Base-by-base conservation (phyloP, 2,888 invertebrate genomes). In the Oscheius myriophilus region DNA sequence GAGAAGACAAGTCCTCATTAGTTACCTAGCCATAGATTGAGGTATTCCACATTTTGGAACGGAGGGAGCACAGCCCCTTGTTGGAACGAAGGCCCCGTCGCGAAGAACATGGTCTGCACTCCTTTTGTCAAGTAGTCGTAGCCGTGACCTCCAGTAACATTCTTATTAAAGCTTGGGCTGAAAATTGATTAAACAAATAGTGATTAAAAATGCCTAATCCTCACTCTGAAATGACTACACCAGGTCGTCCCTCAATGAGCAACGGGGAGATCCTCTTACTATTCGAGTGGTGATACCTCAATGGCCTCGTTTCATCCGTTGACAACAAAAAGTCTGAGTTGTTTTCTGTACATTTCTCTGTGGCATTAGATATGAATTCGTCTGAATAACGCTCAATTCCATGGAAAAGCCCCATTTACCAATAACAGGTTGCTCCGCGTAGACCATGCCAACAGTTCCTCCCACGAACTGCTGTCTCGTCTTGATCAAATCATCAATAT, bases 181-280 rank as follows among this genome's bases (percentile, higher is more conserved):
- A n/a, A n/a, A n/a, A n/a, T n/a, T n/a, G n/a, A n/a, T n/a, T n/a
- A n/a, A n/a, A n/a, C n/a, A n/a, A n/a, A n/a, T n/a, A n/a, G n/a
- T n/a, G n/a, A n/a, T n/a, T n/a, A n/a, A n/a, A n/a, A n/a, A n/a
- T n/a, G n/a, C n/a, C n/a, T n/a, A n/a, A 6, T 33, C 33, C 33
- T 33, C 33, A 33, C 45, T 14, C 14, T 7, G 23, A 7, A 14
- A 59, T 14, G 1, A 68, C 80, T 0, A 78, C 68, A 18, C 84
- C 84, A 1, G 76, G 76, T 11, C 71, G 58, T 43, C 82, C 83
- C 53, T 82, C 79, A n/a, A 84, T 54, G 14, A 84, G 52, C 12
- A 82, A 54, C 51, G 84, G 83, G 1, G 84, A 84, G 49, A 83
- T 77, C 18, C 80, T 67, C 0, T 62, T 39, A 11, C 69, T 74